These are phyloP conservation scores for Zosterops japonicus DNA, from an alignment of 2,113 vertebrate genomes.

Conservation along the genomic window DNA sequence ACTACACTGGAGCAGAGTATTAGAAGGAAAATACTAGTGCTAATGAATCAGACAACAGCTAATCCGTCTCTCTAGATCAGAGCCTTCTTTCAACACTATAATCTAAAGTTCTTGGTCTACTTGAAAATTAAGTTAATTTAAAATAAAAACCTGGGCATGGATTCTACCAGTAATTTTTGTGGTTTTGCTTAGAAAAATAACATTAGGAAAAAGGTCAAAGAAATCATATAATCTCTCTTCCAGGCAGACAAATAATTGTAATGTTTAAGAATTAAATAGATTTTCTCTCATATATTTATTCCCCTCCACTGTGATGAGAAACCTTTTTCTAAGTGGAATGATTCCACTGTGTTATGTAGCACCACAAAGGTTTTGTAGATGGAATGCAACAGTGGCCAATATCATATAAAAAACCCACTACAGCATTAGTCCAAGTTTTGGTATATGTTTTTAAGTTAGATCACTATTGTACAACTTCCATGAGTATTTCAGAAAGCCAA, in stretches of 20 bases:
- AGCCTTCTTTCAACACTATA: neutral
- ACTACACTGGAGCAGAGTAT: neutral
- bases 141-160: neutral
- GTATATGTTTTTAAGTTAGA: neutral
- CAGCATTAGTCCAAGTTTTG: neutral
- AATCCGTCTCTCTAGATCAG: conserved; percentile 5
- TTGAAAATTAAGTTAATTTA: neutral
- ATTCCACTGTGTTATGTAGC: neutral
- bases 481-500: neutral
- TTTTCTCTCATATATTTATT: neutral
- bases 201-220: neutral
- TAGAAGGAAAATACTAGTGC: neutral
- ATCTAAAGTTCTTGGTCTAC: neutral
- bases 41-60: conserved; percentile 23
- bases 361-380: neutral
- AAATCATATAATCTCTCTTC: neutral
- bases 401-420: neutral
- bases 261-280: neutral
- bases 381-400: neutral
- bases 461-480: neutral
- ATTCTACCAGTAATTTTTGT: neutral
- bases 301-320: neutral
- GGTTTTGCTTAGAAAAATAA: neutral
- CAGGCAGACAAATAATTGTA: neutral
- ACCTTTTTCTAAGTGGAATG: neutral